phyloP scores from a whole-genome alignment of 2,797 vertebrate genomes.

The Etheostoma nigrum region DNA sequence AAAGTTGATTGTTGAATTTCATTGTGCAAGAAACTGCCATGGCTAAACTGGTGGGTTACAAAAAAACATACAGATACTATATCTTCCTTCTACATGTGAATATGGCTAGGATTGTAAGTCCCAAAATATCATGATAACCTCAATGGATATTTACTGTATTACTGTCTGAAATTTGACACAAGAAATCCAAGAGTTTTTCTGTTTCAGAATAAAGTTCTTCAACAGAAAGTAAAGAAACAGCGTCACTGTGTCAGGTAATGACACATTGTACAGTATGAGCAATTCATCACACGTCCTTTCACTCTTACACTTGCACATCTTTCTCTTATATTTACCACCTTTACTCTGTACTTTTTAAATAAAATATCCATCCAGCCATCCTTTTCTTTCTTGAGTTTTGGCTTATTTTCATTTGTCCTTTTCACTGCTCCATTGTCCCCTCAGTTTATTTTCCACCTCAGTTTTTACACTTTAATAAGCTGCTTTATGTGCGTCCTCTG shows the following conservation, averaged over 20 bases:
- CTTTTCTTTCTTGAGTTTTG: background rate
- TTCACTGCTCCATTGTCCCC: background rate
- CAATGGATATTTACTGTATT: background rate
- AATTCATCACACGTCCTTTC: no score
- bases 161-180: background rate
- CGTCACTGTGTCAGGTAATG: no score
- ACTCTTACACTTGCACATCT: no score
- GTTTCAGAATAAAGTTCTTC: background rate
- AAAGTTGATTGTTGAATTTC: slow-evolving; percentile 7
- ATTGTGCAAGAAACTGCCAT: background rate
- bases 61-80: no score
- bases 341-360: background rate
- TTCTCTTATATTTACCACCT: background rate
- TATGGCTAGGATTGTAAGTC: background rate
- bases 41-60: background rate
- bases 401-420: background rate
- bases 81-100: background rate
- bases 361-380: background rate
- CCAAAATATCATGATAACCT: background rate
- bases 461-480: background rate
- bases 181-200: background rate
- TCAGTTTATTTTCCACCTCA: background rate
- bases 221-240: no score
- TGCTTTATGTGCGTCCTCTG: background rate
- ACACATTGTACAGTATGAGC: no score